Percentiles rank a stretch among this genome's conserved stretches.
Conservation (phyloP, 2,113 vertebrate species). For the Erythrolamprus reginae region DNA sequence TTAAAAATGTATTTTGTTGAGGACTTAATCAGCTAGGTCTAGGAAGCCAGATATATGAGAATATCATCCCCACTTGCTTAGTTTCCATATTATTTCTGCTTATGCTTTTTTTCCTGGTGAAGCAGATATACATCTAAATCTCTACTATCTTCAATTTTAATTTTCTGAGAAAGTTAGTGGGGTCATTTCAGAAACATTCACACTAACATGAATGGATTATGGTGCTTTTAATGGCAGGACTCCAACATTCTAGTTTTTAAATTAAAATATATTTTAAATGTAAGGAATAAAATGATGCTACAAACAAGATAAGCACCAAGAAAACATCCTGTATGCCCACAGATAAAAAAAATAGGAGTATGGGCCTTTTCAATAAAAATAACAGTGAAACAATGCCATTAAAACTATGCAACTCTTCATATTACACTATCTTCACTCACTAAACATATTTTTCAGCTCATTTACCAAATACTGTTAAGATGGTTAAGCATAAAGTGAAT, state of each 20-base stretch:
- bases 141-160: background rate
- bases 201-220: no score
- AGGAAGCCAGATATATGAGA: background rate
- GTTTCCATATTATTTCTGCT: background rate
- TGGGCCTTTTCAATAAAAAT: background rate
- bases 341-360: background rate
- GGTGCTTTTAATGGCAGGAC: no score
- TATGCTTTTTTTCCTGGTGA: background rate
- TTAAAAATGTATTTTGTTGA: background rate
- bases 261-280: no score
- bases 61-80: background rate
- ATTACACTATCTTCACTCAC: background rate
- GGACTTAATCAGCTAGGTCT: background rate
- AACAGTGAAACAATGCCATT: no score
- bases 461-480: conserved; percentile 15
- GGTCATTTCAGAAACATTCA: background rate
- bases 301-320: background rate
- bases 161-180: background rate
- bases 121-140: background rate
- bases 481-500: background rate
- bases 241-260: no score
- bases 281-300: no score
- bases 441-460: background rate
- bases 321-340: background rate
- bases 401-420: background rate